A percentile compares a stretch with the other conserved stretches of the same genome.
Conservation (phyloP, 2,113 vertebrate genomes). For the Canis aureus region DNA sequence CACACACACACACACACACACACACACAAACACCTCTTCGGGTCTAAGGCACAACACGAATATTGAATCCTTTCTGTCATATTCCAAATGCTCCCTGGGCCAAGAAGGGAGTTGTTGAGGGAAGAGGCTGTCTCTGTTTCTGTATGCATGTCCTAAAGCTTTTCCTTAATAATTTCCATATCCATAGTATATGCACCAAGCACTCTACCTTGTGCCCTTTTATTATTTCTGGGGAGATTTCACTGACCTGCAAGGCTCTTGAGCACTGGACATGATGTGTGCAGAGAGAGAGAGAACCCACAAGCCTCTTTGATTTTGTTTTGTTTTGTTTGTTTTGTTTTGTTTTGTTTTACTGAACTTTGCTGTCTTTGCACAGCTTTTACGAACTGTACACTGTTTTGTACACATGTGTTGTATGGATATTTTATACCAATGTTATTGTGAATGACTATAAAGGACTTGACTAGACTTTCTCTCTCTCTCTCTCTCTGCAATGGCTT, state of each 20-base stretch:
- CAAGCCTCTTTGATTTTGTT: conserved; percentile 80
- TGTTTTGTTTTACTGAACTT: conserved; percentile 84
- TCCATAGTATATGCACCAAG: not conserved
- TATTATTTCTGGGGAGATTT: not conserved
- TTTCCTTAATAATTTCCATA: conserved; percentile 69
- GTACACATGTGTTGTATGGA: conserved; percentile 88
- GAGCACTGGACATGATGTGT: not conserved
- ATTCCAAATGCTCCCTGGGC: not conserved
- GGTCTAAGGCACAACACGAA: not conserved
- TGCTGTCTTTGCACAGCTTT: conserved; percentile 89
- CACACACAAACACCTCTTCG: not conserved
- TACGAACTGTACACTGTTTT: conserved; percentile 89
- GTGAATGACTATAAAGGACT: conserved; percentile 79
- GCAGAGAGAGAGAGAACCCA: conserved; percentile 76
- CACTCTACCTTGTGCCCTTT: conserved; percentile 28
- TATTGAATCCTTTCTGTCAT: not conserved
- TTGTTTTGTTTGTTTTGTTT: conserved; percentile 59
- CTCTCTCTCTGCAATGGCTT: conserved; percentile 66
- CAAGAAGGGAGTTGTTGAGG: not conserved
- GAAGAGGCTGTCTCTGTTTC: not conserved
- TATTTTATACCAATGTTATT: conserved; percentile 91
- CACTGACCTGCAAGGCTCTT: conserved; percentile 1
- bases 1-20: not conserved
- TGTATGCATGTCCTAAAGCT: not conserved
- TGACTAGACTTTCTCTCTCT: conserved; percentile 63